phyloP scores from a whole-genome alignment of 2,797 vertebrate genomes.

The Poeciliopsis presidionis region DNA sequence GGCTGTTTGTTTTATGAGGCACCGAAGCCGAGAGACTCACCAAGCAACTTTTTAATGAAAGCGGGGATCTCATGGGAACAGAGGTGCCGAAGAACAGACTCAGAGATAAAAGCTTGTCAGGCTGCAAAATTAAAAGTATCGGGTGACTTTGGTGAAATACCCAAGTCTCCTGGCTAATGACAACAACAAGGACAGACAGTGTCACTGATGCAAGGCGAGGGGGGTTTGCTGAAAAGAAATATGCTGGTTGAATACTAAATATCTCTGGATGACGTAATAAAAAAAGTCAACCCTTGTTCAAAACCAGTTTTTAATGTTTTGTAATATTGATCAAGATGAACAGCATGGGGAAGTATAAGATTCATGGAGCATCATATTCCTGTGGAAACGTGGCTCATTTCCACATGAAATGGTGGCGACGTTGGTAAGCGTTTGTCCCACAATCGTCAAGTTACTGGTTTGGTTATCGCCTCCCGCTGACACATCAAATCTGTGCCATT shows the following conservation, averaged over 20 bases:
- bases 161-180: slow-evolving; percentile 34
- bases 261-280: slow-evolving; percentile 26
- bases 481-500: neutral
- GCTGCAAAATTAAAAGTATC: slow-evolving; percentile 57
- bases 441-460: too few species aligned
- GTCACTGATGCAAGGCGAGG: slow-evolving; percentile 23
- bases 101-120: slow-evolving; percentile 50
- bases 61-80: slow-evolving; percentile 61
- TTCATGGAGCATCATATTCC: neutral
- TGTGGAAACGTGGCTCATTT: neutral
- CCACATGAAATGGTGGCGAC: too few species aligned
- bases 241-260: slow-evolving; percentile 25
- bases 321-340: slow-evolving; percentile 10
- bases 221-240: slow-evolving; percentile 10
- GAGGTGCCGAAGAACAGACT: slow-evolving; percentile 43
- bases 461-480: neutral
- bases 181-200: slow-evolving; percentile 30
- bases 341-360: neutral
- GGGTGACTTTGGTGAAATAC: slow-evolving; percentile 61
- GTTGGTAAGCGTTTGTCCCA: too few species aligned
- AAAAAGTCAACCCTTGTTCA: slow-evolving; percentile 14
- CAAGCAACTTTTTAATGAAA: slow-evolving; percentile 79
- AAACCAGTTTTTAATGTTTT: slow-evolving; percentile 13
- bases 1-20: slow-evolving; percentile 83
- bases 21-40: slow-evolving; percentile 63